phyloP scores from a whole-genome alignment of 2,888 invertebrate species.

The Glyphotaelius pellucidus region DNA sequence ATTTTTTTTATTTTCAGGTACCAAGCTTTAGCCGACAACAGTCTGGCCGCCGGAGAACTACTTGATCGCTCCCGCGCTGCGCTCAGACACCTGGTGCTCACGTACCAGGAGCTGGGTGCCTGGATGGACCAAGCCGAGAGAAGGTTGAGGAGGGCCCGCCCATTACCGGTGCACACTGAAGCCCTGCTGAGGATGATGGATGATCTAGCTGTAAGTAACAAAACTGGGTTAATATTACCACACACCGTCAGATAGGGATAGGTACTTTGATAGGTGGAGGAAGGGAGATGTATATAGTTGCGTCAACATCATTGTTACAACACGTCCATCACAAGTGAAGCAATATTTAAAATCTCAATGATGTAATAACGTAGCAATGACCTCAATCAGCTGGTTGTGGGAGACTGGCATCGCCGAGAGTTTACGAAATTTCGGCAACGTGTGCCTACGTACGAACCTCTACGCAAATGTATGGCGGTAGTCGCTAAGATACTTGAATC shows the following conservation, averaged over 20 bases:
- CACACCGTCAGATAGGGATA: too few relatives aligned
- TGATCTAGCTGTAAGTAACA: slow-evolving; percentile 83
- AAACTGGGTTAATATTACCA: background rate
- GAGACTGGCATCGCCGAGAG: too few relatives aligned
- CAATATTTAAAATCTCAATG: too few relatives aligned
- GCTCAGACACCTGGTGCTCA: slow-evolving; percentile 91
- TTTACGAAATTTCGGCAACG: too few relatives aligned
- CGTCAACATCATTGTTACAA: too few relatives aligned
- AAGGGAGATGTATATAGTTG: background rate
- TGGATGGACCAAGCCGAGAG: slow-evolving; percentile 97
- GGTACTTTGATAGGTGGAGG: too few relatives aligned
- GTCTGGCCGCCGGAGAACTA: slow-evolving; percentile 87
- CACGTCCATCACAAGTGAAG: too few relatives aligned
- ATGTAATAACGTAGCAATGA: too few relatives aligned
- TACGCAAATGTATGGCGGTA: too few relatives aligned
- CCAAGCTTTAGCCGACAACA: slow-evolving; percentile 90
- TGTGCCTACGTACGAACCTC: too few relatives aligned
- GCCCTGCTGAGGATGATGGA: slow-evolving; percentile 95
- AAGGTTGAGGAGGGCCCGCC: slow-evolving; percentile 86
- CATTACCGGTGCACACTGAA: slow-evolving; percentile 93
- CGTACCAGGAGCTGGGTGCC: slow-evolving; percentile 94
- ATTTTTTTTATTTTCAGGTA: slow-evolving; percentile 73
- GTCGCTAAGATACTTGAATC: too few relatives aligned
- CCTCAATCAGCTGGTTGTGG: too few relatives aligned
- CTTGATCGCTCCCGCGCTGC: slow-evolving; percentile 91